These are phyloP conservation scores for Nothoprocta pentlandii DNA, from an alignment of 2,113 vertebrate species.

Conservation along the genomic window DNA sequence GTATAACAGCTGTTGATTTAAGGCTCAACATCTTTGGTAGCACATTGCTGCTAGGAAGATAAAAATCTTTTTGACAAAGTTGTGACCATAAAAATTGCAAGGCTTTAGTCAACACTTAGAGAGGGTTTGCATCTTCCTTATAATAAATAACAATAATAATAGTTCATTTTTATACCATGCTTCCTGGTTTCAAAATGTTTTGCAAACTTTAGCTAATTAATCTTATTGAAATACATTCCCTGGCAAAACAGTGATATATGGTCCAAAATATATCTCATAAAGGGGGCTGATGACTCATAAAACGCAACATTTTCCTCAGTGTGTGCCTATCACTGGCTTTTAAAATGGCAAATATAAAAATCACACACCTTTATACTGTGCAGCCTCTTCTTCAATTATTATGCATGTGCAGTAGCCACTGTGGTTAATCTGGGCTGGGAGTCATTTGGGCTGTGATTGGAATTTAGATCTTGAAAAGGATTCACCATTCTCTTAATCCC, in stretches of 20 bases:
- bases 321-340: constrained; percentile 39
- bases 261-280: constrained; percentile 62
- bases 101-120: constrained; percentile 73
- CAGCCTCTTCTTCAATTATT: constrained; percentile 53
- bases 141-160: constrained; percentile 71
- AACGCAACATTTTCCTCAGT: constrained; percentile 54
- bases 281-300: constrained; percentile 64
- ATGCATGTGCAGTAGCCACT: neutral
- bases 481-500: neutral
- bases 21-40: constrained; percentile 74
- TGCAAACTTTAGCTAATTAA: constrained; percentile 60
- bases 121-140: constrained; percentile 69
- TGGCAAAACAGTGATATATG: constrained; percentile 28
- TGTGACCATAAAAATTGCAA: constrained; percentile 76
- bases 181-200: constrained; percentile 49
- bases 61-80: constrained; percentile 78
- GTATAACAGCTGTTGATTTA: constrained; percentile 83
- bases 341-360: constrained; percentile 69
- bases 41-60: constrained; percentile 70
- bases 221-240: constrained; percentile 57
- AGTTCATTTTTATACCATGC: constrained; percentile 33
- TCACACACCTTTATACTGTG: constrained; percentile 63
- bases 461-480: neutral
- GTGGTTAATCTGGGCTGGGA: constrained; percentile 30
- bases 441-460: neutral